Evolutionary conservation across 2,113 vertebrate species (phyloP), one percentile per base, ranked within the genome.

Genomic region (Pluvialis apricaria): DNA sequence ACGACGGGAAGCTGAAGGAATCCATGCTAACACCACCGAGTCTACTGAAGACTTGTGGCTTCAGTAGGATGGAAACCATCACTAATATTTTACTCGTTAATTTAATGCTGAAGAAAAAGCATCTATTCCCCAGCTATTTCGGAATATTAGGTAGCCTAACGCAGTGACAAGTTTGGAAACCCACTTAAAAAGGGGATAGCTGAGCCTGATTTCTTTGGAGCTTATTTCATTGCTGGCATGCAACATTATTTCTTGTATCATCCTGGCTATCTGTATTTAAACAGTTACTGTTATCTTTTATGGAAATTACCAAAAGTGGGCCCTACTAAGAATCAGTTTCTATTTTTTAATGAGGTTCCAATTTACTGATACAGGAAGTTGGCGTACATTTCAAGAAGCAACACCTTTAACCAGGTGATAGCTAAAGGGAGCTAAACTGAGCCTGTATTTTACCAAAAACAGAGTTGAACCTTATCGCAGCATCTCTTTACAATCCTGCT

Each of bases 341-440:
- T 55, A 21, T 32, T 91, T 91, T 93, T 71, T 4, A 0, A 82
- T 15, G n/a, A 91, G 42, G 19, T 66, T 77, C 52, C 60, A 86
- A 36, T 86, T 73, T 60, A 57, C 24, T 66, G 72, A 75, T 47
- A 45, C 6, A 60, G 34, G 45, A 86, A 94, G 72, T 4, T 62
- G 32, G 36, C 40, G 38, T 73, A 45, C n/a, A 47, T 44, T 62
- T 86, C 88, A 86, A 54, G 68, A 78, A 92, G n/a, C 61, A 96
- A 42, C 32, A 55, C 42, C 64, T 93, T 83, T 29, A 69, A 28
- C 5, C 0, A 7, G 17, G 58, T 4, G 6, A 76, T 4, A 77
- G 58, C 68, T 72, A 40, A 79, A 90, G 40, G 38, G 80, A 92
- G 32, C n/a, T 24, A 49, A 78, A 19, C 61, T 62, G 52, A 88